Percentiles rank a stretch among this genome's conserved stretches.
phyloP scores from a whole-genome alignment of 37 sponge, comb jelly and placozoan genomes.

The Geodia barretti region DNA sequence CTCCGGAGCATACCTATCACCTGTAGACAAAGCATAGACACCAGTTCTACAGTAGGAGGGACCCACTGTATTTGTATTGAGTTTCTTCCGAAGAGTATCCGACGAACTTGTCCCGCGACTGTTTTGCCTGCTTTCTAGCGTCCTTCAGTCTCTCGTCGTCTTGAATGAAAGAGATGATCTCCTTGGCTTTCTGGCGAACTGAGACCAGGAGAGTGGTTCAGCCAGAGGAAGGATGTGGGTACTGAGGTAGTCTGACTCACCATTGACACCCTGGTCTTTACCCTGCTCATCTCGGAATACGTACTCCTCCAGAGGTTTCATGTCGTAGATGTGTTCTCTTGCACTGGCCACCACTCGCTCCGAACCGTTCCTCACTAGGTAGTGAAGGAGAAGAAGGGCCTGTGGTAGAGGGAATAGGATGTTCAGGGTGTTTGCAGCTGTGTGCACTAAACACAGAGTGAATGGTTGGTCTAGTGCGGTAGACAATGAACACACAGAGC shows the following conservation, averaged over 20 bases:
- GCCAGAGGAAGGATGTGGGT: neutral
- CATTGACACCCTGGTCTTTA: conserved; percentile 99
- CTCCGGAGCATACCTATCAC: conserved; percentile 78
- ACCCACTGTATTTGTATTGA: conserved; percentile 71
- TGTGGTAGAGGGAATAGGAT: conserved; percentile 11
- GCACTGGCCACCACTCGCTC: conserved; percentile 97
- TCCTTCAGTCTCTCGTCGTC: conserved; percentile 91
- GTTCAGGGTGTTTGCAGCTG: too few species aligned
- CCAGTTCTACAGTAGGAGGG: neutral
- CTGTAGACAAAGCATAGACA: conserved; percentile 4
- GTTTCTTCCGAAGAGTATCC: conserved; percentile 88
- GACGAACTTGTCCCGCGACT: conserved; percentile 93
- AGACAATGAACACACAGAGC: too few species aligned
- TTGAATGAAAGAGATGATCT: conserved; percentile 83
- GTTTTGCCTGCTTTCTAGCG: conserved; percentile 89
- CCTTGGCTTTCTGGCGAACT: conserved; percentile 97
- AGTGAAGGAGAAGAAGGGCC: conserved; percentile 86
- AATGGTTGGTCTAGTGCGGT: too few species aligned
- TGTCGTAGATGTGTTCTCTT: conserved; percentile 95
- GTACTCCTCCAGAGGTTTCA: conserved; percentile 93
- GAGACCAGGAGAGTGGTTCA: neutral
- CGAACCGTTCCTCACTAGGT: conserved; percentile 92
- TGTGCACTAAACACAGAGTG: too few species aligned
- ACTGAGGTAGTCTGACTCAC: conserved; percentile 20
- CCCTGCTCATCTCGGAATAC: conserved; percentile 87